A percentile compares a stretch with the other conserved stretches of the same genome.
These are phyloP conservation scores for Oscheius sp. DNA, from an alignment of 2,888 invertebrate genomes.

Conservation along the genomic window DNA sequence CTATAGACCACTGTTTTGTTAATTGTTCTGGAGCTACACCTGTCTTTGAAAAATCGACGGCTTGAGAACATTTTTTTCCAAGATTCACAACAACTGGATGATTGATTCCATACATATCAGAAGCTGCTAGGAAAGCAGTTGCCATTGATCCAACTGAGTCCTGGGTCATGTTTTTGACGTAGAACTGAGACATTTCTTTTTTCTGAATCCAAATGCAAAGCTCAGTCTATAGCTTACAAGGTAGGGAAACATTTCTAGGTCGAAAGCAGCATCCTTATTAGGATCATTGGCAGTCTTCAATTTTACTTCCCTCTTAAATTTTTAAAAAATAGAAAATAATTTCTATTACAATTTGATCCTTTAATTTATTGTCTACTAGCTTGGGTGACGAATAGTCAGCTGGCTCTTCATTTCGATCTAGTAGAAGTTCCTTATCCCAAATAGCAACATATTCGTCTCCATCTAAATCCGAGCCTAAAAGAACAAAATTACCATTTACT, in stretches of 20 bases:
- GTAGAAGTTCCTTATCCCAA: conserved; percentile 69
- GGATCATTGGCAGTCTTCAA: neutral
- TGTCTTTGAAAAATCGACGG: conserved; percentile 66
- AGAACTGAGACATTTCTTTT: conserved; percentile 65
- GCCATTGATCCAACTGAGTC: conserved; percentile 70
- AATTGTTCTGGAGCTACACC: conserved; percentile 41
- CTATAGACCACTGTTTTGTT: conserved; percentile 33
- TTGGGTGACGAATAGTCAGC: conserved; percentile 54
- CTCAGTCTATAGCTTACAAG: neutral
- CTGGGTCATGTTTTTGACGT: conserved; percentile 69
- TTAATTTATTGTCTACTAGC: conserved; percentile 64
- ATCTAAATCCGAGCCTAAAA: conserved; percentile 71
- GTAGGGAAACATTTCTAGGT: neutral
- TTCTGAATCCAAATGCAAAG: too few species aligned
- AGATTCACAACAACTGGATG: conserved; percentile 56
- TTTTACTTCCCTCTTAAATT: too few species aligned
- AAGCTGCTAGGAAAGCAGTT: conserved; percentile 68
- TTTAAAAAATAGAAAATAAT: too few species aligned
- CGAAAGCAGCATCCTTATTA: neutral
- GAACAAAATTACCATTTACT: too few species aligned
- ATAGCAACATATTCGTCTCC: conserved; percentile 72
- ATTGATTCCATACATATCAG: conserved; percentile 69
- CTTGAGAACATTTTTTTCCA: conserved; percentile 65
- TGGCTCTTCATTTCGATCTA: conserved; percentile 55
- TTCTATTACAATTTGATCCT: neutral